Evolutionary conservation across 1,140 invertebrate species (phyloP).

Genomic region (Papilio machaon): DNA sequence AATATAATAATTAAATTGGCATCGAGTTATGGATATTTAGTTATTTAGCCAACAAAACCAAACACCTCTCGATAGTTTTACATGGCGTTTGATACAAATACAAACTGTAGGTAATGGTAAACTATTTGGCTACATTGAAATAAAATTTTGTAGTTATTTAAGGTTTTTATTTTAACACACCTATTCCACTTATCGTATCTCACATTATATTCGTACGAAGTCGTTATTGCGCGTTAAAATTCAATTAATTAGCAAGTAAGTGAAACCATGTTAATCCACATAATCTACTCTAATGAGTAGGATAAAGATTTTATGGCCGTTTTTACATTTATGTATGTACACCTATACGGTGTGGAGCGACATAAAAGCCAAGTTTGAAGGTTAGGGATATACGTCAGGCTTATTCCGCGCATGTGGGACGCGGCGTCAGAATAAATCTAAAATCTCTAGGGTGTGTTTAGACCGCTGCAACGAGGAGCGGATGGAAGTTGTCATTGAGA

Average conservation of each 20-base stretch:
- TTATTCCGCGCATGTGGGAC: constrained; percentile 41
- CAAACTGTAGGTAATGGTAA: neutral
- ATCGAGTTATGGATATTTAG: too few species aligned
- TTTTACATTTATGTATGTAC: constrained; percentile 34
- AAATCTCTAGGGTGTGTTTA: constrained; percentile 65
- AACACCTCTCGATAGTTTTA: too few species aligned
- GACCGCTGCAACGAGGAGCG: constrained; percentile 47
- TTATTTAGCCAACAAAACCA: too few species aligned
- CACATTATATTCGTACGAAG: constrained; percentile 32
- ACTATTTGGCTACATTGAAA: neutral
- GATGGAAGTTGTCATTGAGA: constrained; percentile 64
- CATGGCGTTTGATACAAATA: too few species aligned
- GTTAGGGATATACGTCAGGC: constrained; percentile 39
- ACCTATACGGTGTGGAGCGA: constrained; percentile 23
- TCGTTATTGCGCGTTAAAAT: constrained; percentile 28
- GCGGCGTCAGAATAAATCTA: constrained; percentile 67
- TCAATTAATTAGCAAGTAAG: constrained; percentile 35
- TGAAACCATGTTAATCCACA: constrained; percentile 29
- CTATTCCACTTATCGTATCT: constrained; percentile 2
- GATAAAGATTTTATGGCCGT: constrained; percentile 39
- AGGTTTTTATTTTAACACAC: constrained; percentile 2
- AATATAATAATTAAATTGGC: too few species aligned
- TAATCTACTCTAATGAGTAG: constrained; percentile 38
- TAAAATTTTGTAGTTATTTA: neutral
- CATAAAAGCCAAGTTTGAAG: constrained; percentile 41